Evolutionary conservation across 2,888 invertebrate genomes (phyloP).

Genomic region (Hypomecis punctinalis): DNA sequence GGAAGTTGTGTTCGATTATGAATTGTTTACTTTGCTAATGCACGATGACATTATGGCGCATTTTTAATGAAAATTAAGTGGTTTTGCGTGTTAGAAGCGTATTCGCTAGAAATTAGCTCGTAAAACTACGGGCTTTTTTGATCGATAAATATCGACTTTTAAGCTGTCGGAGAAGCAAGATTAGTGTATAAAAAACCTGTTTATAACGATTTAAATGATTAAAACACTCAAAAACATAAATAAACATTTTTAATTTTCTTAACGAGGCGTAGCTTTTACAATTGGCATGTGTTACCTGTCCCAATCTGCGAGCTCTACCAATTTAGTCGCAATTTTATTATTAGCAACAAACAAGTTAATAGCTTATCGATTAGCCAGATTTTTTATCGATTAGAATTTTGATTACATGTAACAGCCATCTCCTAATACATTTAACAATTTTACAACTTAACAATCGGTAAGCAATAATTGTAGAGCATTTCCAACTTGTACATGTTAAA

Average conservation of each 20-base stretch:
- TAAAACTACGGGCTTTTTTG: neutral
- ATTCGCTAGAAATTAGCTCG: neutral
- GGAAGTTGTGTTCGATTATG: constrained; percentile 31
- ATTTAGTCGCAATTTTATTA: constrained; percentile 6
- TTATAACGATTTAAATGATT: constrained; percentile 8
- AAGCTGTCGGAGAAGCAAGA: constrained; percentile 1
- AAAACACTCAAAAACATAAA: neutral
- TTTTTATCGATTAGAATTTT: constrained; percentile 1
- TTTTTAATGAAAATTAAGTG: constrained; percentile 16
- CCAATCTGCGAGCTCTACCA: neutral
- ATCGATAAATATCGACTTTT: neutral
- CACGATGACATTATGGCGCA: constrained; percentile 22
- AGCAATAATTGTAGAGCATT: constrained; percentile 4
- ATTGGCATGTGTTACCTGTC: constrained; percentile 8
- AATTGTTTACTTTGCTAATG: constrained; percentile 30
- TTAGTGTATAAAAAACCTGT: constrained; percentile 14
- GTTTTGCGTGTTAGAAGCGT: constrained; percentile 14
- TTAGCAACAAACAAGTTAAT: constrained; percentile 15
- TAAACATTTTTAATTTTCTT: constrained; percentile 13
- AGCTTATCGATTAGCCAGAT: constrained; percentile 4
- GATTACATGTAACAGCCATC: constrained; percentile 6
- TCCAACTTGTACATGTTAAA: neutral
- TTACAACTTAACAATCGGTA: constrained; percentile 19
- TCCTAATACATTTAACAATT: constrained; percentile 18
- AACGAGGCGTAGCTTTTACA: constrained; percentile 9